Evolutionary conservation across 2,888 invertebrate genomes (phyloP), one percentile per base, ranked within the genome.

Genomic region (Andrena praecox): DNA sequence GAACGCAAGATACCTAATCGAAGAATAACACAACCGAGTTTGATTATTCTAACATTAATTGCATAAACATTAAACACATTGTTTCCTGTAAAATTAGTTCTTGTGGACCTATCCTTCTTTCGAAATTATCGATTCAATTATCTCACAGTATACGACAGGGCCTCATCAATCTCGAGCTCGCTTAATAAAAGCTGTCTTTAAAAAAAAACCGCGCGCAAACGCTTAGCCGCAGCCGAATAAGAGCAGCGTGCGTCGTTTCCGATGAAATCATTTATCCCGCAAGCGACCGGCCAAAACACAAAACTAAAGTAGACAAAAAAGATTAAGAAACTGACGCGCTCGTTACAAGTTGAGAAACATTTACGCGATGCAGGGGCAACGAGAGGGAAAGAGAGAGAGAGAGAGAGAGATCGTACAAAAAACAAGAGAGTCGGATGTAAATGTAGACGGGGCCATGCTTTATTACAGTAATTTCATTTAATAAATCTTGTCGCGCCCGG

Each of bases 401-500:
- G 8, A 12, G 33, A 16, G 20, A 20, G 20, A 20, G 20, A 20
- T n/a, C n/a, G n/a, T 42, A 42, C 12, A 42, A 42, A 42, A 16
- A 42, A 42, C 42, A 42, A 42, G 12, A 42, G 16, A 16, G 42
- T 63, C 42, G 63, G 62, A 77, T 62, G 70, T 74, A 80, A 80
- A 83, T 77, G 27, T 10, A 10, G 16, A 63, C 24, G 27, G 20
- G 4, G 4, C 27, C 56, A 20, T 74, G 62, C 75, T 85, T 89
- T 88, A 87, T 91, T 87, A 87, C 87, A 81, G 85, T 90, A 89
- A 92, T 91, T 89, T 89, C 80, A 85, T 88, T 90, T 84, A 88
- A 91, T 90, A 91, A 89, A 92, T 92, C 87, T 75, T 81, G 67
- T 66, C 52, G 10, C 16, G 31, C 16, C 80, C 73, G 27, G 80